Conservation (phyloP, 2,888 invertebrate species). For the Polymixis flavicincta region DNA sequence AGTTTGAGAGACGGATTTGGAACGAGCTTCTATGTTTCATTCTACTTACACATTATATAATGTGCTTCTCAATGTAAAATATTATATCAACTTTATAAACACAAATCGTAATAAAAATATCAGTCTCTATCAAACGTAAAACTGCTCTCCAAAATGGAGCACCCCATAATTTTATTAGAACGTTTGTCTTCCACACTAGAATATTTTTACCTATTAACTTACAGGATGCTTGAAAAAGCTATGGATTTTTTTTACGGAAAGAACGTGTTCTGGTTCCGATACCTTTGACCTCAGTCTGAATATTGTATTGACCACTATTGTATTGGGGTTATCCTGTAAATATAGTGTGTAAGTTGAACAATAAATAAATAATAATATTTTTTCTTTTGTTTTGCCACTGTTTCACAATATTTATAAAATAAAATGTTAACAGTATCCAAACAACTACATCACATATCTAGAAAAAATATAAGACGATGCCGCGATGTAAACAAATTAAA, state of each 20-base stretch:
- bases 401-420: constrained; percentile 23
- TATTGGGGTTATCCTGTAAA: too few species aligned
- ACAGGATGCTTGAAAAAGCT: too few species aligned
- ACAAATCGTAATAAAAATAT: not conserved
- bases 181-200: not conserved
- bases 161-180: too few species aligned
- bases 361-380: too few species aligned
- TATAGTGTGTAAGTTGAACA: too few species aligned
- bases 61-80: not conserved
- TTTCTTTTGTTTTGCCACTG: constrained; percentile 6
- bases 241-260: not conserved
- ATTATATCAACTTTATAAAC: not conserved
- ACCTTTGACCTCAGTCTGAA: not conserved
- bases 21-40: not conserved
- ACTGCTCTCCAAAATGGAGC: too few species aligned
- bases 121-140: not conserved
- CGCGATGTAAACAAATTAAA: constrained; percentile 25
- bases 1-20: not conserved
- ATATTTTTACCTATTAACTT: not conserved
- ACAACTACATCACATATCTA: not conserved
- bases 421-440: not conserved
- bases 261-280: not conserved
- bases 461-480: constrained; percentile 1
- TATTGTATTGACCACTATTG: too few species aligned
- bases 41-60: not conserved